phyloP scores from a whole-genome alignment of 2,113 vertebrate genomes.

The Sinocyclocheilus maitianheensis region DNA sequence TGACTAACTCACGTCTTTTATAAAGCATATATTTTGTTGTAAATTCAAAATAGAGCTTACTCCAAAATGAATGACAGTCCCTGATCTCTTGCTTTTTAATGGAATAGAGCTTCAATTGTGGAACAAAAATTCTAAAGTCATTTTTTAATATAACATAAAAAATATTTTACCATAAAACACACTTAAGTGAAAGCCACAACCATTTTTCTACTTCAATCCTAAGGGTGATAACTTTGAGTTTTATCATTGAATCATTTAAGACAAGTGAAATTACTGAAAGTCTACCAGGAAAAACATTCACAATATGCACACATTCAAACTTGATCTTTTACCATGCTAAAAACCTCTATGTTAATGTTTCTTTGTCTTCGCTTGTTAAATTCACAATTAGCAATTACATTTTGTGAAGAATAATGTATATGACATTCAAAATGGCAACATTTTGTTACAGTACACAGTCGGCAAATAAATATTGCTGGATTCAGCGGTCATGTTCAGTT shows the following conservation, averaged over 20 bases:
- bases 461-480: too few species aligned
- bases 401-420: background rate
- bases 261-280: background rate
- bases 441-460: too few species aligned
- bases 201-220: background rate
- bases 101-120: too few species aligned
- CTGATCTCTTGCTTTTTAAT: too few species aligned
- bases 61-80: background rate
- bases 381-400: background rate
- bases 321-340: background rate
- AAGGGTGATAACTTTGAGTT: background rate
- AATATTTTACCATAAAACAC: background rate
- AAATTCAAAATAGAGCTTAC: background rate
- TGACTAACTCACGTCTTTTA: background rate
- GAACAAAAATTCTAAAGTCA: too few species aligned
- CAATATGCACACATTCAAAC: background rate
- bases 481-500: too few species aligned
- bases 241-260: background rate
- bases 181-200: background rate
- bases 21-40: background rate
- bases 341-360: background rate
- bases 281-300: background rate
- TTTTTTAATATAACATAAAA: background rate
- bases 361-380: background rate
- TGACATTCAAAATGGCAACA: background rate